phyloP scores from a whole-genome alignment of 2,797 vertebrate species.

The Octomys mimax region DNA sequence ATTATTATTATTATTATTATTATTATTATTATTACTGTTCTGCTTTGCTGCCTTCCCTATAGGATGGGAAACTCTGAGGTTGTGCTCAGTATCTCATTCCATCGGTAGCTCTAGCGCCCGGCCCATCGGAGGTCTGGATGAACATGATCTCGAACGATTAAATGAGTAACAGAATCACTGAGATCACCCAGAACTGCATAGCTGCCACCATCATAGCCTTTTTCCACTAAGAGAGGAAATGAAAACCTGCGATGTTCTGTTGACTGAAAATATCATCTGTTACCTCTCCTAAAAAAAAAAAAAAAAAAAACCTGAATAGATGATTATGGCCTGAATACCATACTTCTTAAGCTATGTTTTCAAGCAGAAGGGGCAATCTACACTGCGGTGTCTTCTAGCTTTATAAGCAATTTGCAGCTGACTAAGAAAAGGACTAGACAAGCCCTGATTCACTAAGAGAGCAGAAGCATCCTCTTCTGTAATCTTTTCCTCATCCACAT shows the following conservation, averaged over 20 bases:
- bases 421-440: not conserved
- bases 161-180: not conserved
- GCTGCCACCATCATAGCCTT: not conserved
- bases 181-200: not conserved
- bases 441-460: not conserved
- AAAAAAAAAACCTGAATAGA: not conserved
- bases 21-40: not conserved
- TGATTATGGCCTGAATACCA: not conserved
- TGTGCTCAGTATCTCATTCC: not conserved
- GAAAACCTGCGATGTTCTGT: not conserved
- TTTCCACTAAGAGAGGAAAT: not conserved
- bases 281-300: not conserved
- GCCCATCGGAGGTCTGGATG: not conserved
- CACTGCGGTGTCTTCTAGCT: not conserved
- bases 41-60: not conserved
- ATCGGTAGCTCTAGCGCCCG: not conserved
- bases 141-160: not conserved
- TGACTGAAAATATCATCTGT: not conserved
- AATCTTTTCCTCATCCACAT: not conserved
- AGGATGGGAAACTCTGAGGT: not conserved
- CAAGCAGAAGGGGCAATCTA: not conserved
- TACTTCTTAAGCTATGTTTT: not conserved
- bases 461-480: not conserved
- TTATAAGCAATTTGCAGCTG: not conserved
- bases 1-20: not conserved